Conservation (phyloP, 1,140 invertebrate species). For the Lethrus apterus region DNA sequence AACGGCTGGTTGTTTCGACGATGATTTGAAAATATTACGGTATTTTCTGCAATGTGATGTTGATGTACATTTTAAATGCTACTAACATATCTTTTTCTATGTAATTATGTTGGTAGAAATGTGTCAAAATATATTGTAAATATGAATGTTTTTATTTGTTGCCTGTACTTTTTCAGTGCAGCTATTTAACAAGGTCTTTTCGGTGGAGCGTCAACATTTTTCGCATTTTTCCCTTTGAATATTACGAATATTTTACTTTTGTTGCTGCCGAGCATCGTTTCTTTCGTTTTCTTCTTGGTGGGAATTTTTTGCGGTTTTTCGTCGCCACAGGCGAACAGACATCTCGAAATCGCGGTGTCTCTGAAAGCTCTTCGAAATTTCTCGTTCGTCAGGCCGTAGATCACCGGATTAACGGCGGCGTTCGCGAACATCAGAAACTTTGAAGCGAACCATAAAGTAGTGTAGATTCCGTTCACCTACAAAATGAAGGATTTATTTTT, state of each 20-base stretch:
- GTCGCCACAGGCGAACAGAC: slow-evolving; percentile 23
- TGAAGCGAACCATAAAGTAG: slow-evolving; percentile 54
- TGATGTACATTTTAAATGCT: too few species aligned
- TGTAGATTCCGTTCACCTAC: slow-evolving; percentile 46
- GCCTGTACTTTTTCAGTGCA: background rate
- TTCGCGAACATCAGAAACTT: slow-evolving; percentile 62
- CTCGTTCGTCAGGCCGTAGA: slow-evolving; percentile 65
- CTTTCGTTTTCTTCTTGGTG: slow-evolving; percentile 3
- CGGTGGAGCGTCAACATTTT: background rate
- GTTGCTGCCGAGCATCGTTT: slow-evolving; percentile 1
- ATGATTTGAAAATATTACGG: too few species aligned
- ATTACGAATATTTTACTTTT: slow-evolving; percentile 10
- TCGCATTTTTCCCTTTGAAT: slow-evolving; percentile 2
- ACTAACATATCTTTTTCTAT: background rate
- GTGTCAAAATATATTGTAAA: too few species aligned
- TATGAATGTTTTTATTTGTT: background rate
- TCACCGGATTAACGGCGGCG: slow-evolving; percentile 64
- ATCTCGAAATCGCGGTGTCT: slow-evolving; percentile 42
- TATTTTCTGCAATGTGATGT: slow-evolving; percentile 4
- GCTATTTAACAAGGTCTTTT: slow-evolving; percentile 2
- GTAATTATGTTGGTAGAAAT: too few species aligned
- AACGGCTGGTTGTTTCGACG: too few species aligned
- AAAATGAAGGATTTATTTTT: slow-evolving; percentile 21
- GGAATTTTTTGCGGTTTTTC: background rate
- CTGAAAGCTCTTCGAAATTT: slow-evolving; percentile 56